phyloP scores from a whole-genome alignment of 2,113 vertebrate genomes.

The Microtus richardsoni region DNA sequence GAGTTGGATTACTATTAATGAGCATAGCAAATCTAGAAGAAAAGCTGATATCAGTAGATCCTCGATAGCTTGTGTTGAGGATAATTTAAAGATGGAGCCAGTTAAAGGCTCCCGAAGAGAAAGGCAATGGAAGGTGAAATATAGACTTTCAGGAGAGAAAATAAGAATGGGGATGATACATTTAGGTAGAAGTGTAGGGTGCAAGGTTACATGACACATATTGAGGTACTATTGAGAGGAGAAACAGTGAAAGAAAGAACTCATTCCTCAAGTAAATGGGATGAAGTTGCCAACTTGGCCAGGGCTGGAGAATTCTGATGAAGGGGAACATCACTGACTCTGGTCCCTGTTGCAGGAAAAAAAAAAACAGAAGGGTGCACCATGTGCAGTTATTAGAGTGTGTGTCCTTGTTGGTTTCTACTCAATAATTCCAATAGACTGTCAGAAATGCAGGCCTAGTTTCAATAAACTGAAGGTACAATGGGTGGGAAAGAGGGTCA shows the following conservation, averaged over 20 bases:
- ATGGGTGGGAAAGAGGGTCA: background rate
- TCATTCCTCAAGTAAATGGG: background rate
- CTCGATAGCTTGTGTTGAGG: background rate
- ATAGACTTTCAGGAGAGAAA: background rate
- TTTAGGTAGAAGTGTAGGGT: background rate
- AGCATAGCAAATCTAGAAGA: background rate
- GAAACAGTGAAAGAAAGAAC: background rate
- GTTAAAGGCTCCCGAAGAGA: background rate
- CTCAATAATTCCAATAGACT: constrained; percentile 1
- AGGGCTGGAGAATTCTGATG: background rate
- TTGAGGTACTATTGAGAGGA: background rate
- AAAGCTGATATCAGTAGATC: constrained; percentile 26
- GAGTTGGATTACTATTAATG: background rate
- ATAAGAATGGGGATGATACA: background rate
- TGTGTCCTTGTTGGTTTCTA: background rate
- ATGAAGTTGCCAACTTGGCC: background rate
- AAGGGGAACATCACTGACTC: background rate
- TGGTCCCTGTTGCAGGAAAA: background rate
- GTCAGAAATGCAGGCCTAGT: background rate
- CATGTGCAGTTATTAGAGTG: background rate
- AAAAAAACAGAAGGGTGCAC: background rate
- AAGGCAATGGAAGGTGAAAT: background rate
- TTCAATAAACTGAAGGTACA: background rate
- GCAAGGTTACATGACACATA: background rate
- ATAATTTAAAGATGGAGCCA: background rate